Evolutionary conservation across 2,888 invertebrate genomes (phyloP).

Genomic region (Eupeodes latifasciatus): DNA sequence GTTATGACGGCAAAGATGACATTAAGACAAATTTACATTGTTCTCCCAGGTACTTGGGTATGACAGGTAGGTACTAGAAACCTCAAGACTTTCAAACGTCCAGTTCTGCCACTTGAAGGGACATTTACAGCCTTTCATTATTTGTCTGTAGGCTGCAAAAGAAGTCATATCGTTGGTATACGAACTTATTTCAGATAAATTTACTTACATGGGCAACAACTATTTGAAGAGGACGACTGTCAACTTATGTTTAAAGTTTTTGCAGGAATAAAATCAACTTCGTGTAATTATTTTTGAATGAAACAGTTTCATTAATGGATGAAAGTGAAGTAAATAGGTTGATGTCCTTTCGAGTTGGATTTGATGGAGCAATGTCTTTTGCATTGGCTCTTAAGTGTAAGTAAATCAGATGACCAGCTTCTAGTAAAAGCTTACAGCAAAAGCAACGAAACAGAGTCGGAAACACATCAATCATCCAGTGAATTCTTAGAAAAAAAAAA

Average conservation of each 20-base stretch:
- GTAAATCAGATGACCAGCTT: conserved; percentile 36
- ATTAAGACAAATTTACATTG: conserved; percentile 43
- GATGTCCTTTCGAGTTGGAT: conserved; percentile 31
- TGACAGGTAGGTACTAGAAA: background rate
- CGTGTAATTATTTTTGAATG: conserved; percentile 32
- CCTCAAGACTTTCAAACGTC: conserved; percentile 40
- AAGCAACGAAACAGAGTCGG: conserved; percentile 21
- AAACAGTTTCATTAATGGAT: conserved; percentile 23
- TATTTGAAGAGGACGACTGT: conserved; percentile 4
- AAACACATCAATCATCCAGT: conserved; percentile 51
- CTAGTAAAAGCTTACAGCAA: conserved; percentile 5
- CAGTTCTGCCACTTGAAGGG: background rate
- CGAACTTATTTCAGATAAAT: conserved; percentile 4
- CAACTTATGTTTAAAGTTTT: background rate
- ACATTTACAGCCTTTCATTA: conserved; percentile 9
- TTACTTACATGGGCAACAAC: background rate
- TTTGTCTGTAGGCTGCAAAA: background rate
- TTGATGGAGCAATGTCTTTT: conserved; percentile 48
- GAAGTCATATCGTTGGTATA: background rate
- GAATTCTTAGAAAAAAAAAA: background rate
- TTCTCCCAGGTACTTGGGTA: background rate
- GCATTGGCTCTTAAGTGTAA: conserved; percentile 23
- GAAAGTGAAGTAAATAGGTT: background rate
- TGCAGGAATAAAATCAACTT: conserved; percentile 6
- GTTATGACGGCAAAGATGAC: conserved; percentile 38